Evolutionary conservation across 2,888 invertebrate genomes (phyloP).

Genomic region (Nemotelus pantherinus): DNA sequence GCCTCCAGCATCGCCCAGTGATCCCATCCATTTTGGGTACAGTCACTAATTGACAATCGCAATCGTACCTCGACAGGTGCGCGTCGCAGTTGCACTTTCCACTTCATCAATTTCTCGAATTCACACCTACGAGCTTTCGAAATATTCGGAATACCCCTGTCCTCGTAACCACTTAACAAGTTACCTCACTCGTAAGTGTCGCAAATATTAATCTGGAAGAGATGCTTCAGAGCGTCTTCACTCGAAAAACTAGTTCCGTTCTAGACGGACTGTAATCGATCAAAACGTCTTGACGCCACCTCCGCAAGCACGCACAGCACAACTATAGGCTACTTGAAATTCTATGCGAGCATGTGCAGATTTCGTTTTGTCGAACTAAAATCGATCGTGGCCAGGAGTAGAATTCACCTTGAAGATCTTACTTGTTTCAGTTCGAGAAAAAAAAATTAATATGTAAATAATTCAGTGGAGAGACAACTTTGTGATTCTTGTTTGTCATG

Average conservation of each 20-base stretch:
- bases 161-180: too few relatives aligned
- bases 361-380: neutral
- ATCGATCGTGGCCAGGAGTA: conserved; percentile 1
- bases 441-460: neutral
- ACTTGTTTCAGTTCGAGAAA: neutral
- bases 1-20: too few relatives aligned
- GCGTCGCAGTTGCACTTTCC: neutral
- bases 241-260: too few relatives aligned
- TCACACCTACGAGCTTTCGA: conserved; percentile 26
- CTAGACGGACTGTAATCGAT: too few relatives aligned
- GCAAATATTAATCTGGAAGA: too few relatives aligned
- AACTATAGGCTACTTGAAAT: conserved; percentile 7
- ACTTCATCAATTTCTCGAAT: conserved; percentile 24
- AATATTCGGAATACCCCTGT: neutral
- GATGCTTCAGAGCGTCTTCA: too few relatives aligned
- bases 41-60: too few relatives aligned
- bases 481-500: conserved; percentile 8
- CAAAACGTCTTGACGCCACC: neutral
- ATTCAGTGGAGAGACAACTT: neutral
- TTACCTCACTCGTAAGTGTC: neutral
- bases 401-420: conserved; percentile 16
- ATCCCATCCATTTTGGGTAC: too few relatives aligned
- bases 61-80: neutral
- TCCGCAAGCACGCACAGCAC: neutral
- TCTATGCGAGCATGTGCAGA: conserved; percentile 9